These are phyloP conservation scores for Neosilurus hyrtlii DNA, from an alignment of 2,797 vertebrate species.

Conservation along the genomic window DNA sequence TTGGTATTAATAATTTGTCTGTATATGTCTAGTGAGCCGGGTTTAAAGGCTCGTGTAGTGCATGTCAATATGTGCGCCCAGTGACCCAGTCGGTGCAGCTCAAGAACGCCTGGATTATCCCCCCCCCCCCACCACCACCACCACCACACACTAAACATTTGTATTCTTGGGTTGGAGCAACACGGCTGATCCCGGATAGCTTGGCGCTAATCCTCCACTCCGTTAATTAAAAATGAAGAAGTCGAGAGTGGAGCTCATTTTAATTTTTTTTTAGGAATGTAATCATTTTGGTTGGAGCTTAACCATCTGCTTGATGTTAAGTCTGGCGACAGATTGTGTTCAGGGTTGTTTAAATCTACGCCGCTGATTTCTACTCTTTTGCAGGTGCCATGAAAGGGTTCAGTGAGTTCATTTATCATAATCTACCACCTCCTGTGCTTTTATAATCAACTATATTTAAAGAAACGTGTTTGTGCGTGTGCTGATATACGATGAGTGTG, in stretches of 20 bases:
- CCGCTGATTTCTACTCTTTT: conserved; percentile 44
- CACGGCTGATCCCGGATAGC: conserved; percentile 81
- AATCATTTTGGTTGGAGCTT: conserved; percentile 91
- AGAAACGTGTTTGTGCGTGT: not conserved
- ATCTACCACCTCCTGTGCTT: not conserved
- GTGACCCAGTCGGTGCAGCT: conserved; percentile 57
- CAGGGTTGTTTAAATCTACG: conserved; percentile 78
- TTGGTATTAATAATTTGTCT: not conserved
- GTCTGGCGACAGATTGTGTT: conserved; percentile 81
- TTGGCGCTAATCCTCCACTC: conserved; percentile 85
- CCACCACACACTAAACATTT: conserved; percentile 71
- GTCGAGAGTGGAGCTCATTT: conserved; percentile 79
- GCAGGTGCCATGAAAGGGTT: conserved; percentile 36
- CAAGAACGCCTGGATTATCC: conserved; percentile 75
- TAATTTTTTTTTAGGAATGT: conserved; percentile 80
- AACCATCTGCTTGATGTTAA: conserved; percentile 96
- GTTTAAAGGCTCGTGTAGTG: conserved; percentile 74
- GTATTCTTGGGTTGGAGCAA: conserved; percentile 77
- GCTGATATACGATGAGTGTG: too few species aligned
- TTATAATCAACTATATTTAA: conserved; percentile 25
- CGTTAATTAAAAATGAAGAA: conserved; percentile 90
- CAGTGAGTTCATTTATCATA: not conserved
- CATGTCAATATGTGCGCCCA: conserved; percentile 75
- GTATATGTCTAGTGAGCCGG: conserved; percentile 50
- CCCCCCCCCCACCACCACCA: conserved; percentile 14